Evolutionary conservation across 35 echinoderm and acorn worm genomes (phyloP), one percentile per base, ranked within the genome.

Genomic region (Heliocidaris erythrogramma): DNA sequence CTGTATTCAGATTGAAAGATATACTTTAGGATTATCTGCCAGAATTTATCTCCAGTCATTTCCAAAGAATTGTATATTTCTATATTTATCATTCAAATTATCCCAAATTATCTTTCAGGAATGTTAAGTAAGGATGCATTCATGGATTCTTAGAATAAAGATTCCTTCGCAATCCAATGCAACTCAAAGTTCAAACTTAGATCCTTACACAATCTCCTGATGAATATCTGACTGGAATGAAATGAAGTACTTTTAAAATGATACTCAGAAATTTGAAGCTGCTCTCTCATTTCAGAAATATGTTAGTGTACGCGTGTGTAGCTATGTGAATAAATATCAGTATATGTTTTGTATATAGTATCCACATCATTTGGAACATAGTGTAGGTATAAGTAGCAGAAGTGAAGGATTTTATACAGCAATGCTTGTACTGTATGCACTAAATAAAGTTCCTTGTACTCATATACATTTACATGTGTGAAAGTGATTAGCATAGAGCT

Each of bases 401-500:
- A 78, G 27, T 21, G 5, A 18, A 21, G 65, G 65, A 78, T 27
- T 8, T n/a, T 24, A 18, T 78, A 71, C 24, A 78, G 1, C 5
- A n/a, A 5, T 27, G 17, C 65, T n/a, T 27, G 65, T 24, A 78
- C n/a, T 27, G 65, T 24, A 78, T 27, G 65, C 21, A n/a, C 8
- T 18, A 78, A 24, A 78, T 18, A 78, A 24, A 78, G 65, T 78
- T 78, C 65, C 65, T 78, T 78, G 65, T 78, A 78, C 65, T 78
- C 65, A n/a, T 78, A 78, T 78, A 78, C 65, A 4, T 78, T 78
- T 78, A 78, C 65, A 89, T 31, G 87, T 89, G 87, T 89, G 87
- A 89, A 89, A 89, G 87, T 89, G 31, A 89, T 89, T 89, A 89
- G 21, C 87, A 47, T 16, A 5, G 87, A 89, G 31, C 87, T 89